These are phyloP conservation scores for Luehdorfia chinensis DNA, from an alignment of 1,140 invertebrate genomes.

Conservation along the genomic window DNA sequence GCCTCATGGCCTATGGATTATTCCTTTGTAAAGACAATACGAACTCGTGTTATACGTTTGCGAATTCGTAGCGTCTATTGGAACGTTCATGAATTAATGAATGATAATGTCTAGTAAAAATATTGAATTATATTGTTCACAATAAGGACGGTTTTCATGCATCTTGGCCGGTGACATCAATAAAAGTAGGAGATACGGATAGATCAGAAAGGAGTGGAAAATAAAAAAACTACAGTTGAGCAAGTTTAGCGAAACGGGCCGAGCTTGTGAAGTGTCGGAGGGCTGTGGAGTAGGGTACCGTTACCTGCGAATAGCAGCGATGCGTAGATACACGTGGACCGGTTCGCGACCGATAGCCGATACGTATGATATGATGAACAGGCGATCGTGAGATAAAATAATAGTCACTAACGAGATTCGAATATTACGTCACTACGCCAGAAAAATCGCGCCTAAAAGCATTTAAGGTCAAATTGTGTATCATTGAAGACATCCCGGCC, in stretches of 20 bases:
- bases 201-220: no score
- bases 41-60: slow-evolving; percentile 16
- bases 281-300: neutral
- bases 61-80: slow-evolving; percentile 22
- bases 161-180: slow-evolving; percentile 18
- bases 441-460: neutral
- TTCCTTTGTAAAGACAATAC: slow-evolving; percentile 23
- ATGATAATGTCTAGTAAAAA: slow-evolving; percentile 31
- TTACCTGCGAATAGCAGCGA: slow-evolving; percentile 13
- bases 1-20: slow-evolving; percentile 14
- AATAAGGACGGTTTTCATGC: slow-evolving; percentile 6
- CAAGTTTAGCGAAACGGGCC: neutral
- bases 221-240: no score
- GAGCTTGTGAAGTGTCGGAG: neutral
- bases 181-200: no score
- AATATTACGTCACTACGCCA: slow-evolving; percentile 1
- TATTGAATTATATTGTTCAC: slow-evolving; percentile 16
- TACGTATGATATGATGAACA: neutral
- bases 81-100: slow-evolving; percentile 43
- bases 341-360: slow-evolving; percentile 27
- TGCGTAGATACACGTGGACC: slow-evolving; percentile 48
- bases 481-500: no score
- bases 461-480: no score
- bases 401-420: neutral
- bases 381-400: neutral